Base-by-base conservation (phyloP, 92 coral and sea anemone species). In the Porites evermanni region DNA sequence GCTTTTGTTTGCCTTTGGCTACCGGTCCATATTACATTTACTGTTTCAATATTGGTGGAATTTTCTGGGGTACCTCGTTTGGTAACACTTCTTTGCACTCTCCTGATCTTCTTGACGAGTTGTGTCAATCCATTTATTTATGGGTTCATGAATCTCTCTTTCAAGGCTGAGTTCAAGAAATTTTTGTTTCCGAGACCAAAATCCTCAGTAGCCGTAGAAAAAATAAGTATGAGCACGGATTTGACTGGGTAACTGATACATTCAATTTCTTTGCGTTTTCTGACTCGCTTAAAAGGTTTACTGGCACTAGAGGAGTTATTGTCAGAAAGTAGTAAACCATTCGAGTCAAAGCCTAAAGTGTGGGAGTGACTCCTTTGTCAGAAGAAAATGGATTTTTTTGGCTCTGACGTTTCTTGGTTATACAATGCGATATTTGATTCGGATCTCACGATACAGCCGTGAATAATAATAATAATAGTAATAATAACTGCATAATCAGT, bases 101-200 rank as follows among this genome's bases (percentile, higher is more conserved):
- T 82, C 5, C 64, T 81, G 1, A 7, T 72, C 12, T 82, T 38
- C 60, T 14, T 51, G 17, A 26, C 87, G 47, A 83, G 79, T 51
- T 83, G 79, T 12, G 51, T 61, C 13, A 82, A 82, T 29, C 79
- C 79, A 0, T 82, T 82, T 12, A 82, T 82, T 72, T 82, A 82
- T 52, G 72, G 86, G 12, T 71, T 70, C 14, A 82, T 82, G 79
- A 82, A 82, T 53, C 86, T 72, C n/a, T 44, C 86, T n/a, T 83
- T 83, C 29, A 83, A 50, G 47, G 44, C 12, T 8, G 87, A 83
- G 64, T 83, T 83, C n/a, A 73, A 72, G 24, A 83, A 64, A 63
- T 83, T 21, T 26, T 64, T 83, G 53, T 13, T 12, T 8, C 53
- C 29, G 5, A 61, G 51, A 54, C 50, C 23, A 47, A 17, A 21